Evolutionary conservation across 2,113 vertebrate species (phyloP), one percentile per base, ranked within the genome.

Genomic region (Cryptotis parvus): DNA sequence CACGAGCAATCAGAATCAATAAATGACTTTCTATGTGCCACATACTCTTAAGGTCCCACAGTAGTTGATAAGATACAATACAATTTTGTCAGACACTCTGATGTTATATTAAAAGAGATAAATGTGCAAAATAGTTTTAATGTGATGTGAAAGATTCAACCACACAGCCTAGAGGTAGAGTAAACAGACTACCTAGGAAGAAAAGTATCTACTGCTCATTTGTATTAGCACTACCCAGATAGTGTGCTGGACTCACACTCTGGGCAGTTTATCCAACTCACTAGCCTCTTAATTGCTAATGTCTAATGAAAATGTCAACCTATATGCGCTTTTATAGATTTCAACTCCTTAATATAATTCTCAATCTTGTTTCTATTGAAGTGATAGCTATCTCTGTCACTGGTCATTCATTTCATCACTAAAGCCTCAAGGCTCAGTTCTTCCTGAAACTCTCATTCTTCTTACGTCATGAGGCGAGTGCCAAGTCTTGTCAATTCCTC

Each of bases 131-230:
- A 90, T 58, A 80, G 68, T 73, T 92, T 41, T 81, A 63, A 55
- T 87, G n/a, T 24, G 37, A 2, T 41, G 9, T 81, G n/a, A 87
- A 35, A 75, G 70, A 9, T 26, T 91, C 87, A 74, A 61, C 58
- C 27, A 55, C n/a, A 78, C 9, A 58, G 20, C 18, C 10, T 26
- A 86, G 52, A 85, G 29, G 26, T 69, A 85, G 72, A 3, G 15
- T 10, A 90, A 66, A 69, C 74, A 87, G 16, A 78, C 83, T 83
- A 65, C 78, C 83, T 79, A 83, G 33, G 33, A 84, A 45, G n/a
- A 90, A 94, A 93, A 92, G 14, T 69, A 69, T 81, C 41, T 77
- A 87, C 58, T 93, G 90, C 18, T 69, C 63, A 76, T 80, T n/a
- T 52, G 49, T 31, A 35, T 65, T 33, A 65, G 58, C 39, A 61